Base-by-base conservation (phyloP, 2,888 invertebrate species). In the Netelia melanura region DNA sequence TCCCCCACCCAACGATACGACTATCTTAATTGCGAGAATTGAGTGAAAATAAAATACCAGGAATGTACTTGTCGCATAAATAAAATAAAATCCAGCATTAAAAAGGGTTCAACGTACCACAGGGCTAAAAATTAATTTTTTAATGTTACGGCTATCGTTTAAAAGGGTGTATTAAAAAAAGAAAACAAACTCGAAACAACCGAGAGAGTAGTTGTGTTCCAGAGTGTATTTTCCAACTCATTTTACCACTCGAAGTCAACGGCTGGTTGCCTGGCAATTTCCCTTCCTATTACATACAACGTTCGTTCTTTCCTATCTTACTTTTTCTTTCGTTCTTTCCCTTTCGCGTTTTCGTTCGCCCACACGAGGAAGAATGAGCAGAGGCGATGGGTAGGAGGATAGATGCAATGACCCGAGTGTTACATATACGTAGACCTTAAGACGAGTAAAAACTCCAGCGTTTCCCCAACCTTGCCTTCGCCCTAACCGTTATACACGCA, bases 221-320 rank as follows among this genome's bases (percentile, higher is more conserved):
- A 48, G 48, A 48, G 48, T 14, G 48, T 48, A 48, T 48, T 48
- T 48, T 48, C 11, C 44, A 8, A 67, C 58, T 77, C 21, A 44
- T 61, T 71, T 38, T 48, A 43, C 10, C 58, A 58, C 52, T 72
- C 71, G 30, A n/a, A 25, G 56, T 0, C 38, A 17, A 23, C 56
- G 30, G 67, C 58, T n/a, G 21, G 58, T 38, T 70, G 17, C 43
- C 21, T 25, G 23, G 54, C 70, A 56, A 76, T 81, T 76, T 76
- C 56, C 48, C 76, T 38, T 21, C 43, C 54, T 62, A 64, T 71
- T 81, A 56, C 52, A 30, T 54, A 52, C 43, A 21, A 65, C 75
- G 52, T 54, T 75, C 21, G 9, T 67, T 52, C 70, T 75, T 70
- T 70, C 17, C 14, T 52, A 21, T 17, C 38, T 21, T n/a, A 17